Evolutionary conservation across 2,797 vertebrate species (phyloP).

Genomic region (Phalloptychus januarius): DNA sequence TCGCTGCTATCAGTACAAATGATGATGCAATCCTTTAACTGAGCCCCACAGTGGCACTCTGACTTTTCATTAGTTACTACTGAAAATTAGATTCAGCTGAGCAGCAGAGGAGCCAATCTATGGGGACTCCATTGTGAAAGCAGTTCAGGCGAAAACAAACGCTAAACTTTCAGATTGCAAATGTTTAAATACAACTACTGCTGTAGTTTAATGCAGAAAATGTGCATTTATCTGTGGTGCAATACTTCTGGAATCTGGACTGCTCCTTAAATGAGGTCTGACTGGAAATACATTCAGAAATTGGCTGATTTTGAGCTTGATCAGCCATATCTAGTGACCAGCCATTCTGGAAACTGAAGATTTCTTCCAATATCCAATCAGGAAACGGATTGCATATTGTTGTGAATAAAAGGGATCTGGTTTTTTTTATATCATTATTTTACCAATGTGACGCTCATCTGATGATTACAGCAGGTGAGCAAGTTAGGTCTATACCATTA

Average conservation of each 20-base stretch:
- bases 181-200: background rate
- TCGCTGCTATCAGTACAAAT: background rate
- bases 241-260: background rate
- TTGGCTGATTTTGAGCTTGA: background rate
- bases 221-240: background rate
- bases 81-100: slow-evolving; percentile 5
- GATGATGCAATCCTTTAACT: slow-evolving; percentile 4
- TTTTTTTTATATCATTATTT: too few relatives aligned
- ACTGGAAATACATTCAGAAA: background rate
- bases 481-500: too few relatives aligned
- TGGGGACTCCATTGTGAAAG: background rate
- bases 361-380: background rate
- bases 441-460: too few relatives aligned
- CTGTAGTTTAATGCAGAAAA: background rate
- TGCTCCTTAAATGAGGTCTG: background rate
- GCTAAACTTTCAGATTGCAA: background rate
- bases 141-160: background rate
- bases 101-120: background rate
- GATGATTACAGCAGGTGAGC: too few relatives aligned
- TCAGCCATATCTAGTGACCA: background rate
- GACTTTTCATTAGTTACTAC: background rate
- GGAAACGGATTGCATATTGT: background rate
- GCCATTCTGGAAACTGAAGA: background rate
- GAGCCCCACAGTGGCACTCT: background rate
- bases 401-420: background rate